Conservation (phyloP, 2,113 vertebrate genomes). For the Passer montanus region DNA sequence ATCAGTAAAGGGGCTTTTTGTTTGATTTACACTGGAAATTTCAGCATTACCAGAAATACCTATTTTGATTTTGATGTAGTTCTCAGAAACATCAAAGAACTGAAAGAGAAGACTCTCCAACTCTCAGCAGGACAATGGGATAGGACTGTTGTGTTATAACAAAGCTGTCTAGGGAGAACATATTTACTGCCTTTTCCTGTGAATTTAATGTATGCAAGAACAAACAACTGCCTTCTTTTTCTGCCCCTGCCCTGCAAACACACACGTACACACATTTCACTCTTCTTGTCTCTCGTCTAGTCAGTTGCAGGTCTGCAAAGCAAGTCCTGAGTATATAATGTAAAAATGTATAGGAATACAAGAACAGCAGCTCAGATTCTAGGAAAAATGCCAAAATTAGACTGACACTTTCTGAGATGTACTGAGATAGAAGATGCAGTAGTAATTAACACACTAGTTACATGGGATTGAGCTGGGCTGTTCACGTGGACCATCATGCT, state of each 20-base stretch:
- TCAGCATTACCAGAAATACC: not conserved
- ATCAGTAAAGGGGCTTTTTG: not conserved
- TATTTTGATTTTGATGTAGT: not conserved
- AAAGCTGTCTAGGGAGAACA: not conserved
- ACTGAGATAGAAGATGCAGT: not conserved
- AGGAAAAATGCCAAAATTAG: not conserved
- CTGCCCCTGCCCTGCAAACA: not conserved
- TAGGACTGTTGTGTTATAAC: not conserved
- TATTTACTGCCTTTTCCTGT: not conserved
- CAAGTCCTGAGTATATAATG: not conserved
- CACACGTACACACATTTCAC: not conserved
- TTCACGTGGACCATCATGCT: not conserved
- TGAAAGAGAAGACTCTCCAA: not conserved
- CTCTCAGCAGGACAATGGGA: not conserved
- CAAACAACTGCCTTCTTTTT: not conserved
- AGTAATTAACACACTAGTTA: not conserved
- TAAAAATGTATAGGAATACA: not conserved
- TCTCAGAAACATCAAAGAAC: not conserved
- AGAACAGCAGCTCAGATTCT: not conserved
- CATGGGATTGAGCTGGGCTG: not conserved
- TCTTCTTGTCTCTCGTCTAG: not conserved
- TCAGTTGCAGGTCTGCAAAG: not conserved
- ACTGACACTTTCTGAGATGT: fast-evolving
- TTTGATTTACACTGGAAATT: not conserved
- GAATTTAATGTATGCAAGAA: not conserved